These are phyloP conservation scores for Pseudolaguvia tuberculata DNA, from an alignment of 2,113 vertebrate genomes.

Conservation along the genomic window DNA sequence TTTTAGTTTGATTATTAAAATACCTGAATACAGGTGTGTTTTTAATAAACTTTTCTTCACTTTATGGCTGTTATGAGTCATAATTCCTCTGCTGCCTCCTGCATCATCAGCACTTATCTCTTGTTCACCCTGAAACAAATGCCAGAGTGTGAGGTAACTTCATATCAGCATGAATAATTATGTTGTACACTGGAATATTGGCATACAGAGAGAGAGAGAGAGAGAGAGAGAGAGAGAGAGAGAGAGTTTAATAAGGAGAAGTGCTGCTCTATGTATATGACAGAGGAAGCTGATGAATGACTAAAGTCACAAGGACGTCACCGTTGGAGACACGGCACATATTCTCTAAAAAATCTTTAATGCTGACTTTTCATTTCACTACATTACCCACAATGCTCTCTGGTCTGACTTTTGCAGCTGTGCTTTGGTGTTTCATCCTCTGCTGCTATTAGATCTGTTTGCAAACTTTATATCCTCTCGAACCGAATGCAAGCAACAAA, in stretches of 20 bases:
- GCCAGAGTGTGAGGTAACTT: slow-evolving; percentile 12
- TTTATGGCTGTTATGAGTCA: neutral
- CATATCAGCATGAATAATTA: slow-evolving; percentile 32
- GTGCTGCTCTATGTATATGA: slow-evolving; percentile 31
- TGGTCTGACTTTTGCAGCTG: neutral
- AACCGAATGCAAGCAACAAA: too few relatives aligned
- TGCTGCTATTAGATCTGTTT: neutral
- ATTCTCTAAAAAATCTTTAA: neutral
- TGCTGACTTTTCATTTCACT: neutral
- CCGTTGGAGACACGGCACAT: slow-evolving; percentile 11
- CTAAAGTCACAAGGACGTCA: slow-evolving; percentile 40
- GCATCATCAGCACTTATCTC: slow-evolving; percentile 20
- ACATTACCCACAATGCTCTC: neutral
- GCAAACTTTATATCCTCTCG: too few relatives aligned
- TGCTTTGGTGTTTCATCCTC: neutral
- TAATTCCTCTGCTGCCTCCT: neutral
- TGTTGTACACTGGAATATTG: slow-evolving; percentile 27
- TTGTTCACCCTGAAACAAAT: slow-evolving; percentile 11
- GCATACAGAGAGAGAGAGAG: slow-evolving; percentile 14
- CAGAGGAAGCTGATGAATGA: slow-evolving; percentile 40
- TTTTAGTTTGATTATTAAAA: too few relatives aligned
- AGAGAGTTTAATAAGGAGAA: slow-evolving; percentile 42
- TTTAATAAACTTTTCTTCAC: neutral
- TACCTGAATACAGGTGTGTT: neutral
- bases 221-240: neutral